Evolutionary conservation across 2,113 vertebrate genomes (phyloP).

Genomic region (Alethe diademata): DNA sequence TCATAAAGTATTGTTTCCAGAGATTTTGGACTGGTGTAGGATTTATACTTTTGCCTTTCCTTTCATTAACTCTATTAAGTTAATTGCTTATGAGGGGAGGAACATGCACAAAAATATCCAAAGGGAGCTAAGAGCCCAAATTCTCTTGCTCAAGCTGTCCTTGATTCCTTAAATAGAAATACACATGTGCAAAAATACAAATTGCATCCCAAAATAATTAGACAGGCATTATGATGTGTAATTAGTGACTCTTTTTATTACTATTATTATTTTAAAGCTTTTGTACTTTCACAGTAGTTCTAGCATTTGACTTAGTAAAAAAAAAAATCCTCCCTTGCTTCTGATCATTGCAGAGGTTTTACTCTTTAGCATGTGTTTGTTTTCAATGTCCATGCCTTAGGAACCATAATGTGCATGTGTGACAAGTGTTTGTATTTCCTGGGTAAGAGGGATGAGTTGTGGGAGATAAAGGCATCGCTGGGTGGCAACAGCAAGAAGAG

Average conservation of each 20-base stretch:
- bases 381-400: neutral
- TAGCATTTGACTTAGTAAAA: neutral
- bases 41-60: neutral
- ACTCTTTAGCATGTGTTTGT: neutral
- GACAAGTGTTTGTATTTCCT: constrained; percentile 11
- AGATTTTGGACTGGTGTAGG: neutral
- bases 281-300: neutral
- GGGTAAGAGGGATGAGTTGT: neutral
- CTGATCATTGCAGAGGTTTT: neutral
- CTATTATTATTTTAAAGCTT: neutral
- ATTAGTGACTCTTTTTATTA: neutral
- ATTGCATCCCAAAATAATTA: neutral
- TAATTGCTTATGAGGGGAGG: neutral
- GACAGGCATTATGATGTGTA: neutral
- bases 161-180: neutral
- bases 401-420: neutral
- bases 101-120: neutral
- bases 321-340: no score
- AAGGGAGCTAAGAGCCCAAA: neutral
- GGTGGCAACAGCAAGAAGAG: neutral
- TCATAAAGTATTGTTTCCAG: neutral
- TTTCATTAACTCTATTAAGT: neutral
- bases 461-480: neutral
- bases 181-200: neutral
- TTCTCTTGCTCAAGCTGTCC: neutral